Percentiles rank a stretch among this genome's conserved stretches.
Conservation (phyloP, 23 tunicate genomes). For the Pegea sp. region DNA sequence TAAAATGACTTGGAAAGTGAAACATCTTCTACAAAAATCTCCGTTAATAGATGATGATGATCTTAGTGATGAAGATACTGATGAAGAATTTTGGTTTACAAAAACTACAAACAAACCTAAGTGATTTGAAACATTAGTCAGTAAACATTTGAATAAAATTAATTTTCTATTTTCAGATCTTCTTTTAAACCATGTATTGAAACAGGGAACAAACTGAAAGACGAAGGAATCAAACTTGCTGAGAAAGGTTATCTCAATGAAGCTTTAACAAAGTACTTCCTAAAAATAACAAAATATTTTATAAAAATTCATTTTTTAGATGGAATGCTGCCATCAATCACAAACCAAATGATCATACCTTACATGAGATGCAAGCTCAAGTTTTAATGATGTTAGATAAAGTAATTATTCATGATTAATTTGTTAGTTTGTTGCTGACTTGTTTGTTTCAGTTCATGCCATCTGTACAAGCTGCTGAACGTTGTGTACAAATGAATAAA, state of each 20-base stretch:
- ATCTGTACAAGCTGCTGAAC: conserved; percentile 23
- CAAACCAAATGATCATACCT: conserved; percentile 18
- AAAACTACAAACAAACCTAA: no score
- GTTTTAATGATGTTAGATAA: conserved; percentile 20
- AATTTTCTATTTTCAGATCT: no score
- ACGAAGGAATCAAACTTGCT: conserved; percentile 7
- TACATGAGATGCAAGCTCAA: conserved; percentile 47
- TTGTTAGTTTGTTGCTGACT: not conserved
- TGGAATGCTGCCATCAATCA: conserved; percentile 20
- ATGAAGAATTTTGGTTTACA: no score
- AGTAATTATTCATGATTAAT: conserved; percentile 3
- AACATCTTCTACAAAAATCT: no score
- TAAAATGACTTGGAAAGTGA: no score
- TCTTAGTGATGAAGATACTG: no score
- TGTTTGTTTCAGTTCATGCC: conserved; percentile 5
- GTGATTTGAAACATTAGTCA: no score
- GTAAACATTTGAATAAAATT: no score
- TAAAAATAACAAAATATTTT: not conserved
- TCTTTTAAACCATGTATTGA: no score
- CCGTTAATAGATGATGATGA: no score
- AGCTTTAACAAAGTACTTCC: conserved; percentile 12
- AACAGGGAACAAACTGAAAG: conserved; percentile 7
- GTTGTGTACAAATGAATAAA: conserved; percentile 6
- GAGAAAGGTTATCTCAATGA: conserved; percentile 4
- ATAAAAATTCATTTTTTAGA: conserved; percentile 7